Evolutionary conservation across 2,888 invertebrate species (phyloP).

Genomic region (Protula sp.): DNA sequence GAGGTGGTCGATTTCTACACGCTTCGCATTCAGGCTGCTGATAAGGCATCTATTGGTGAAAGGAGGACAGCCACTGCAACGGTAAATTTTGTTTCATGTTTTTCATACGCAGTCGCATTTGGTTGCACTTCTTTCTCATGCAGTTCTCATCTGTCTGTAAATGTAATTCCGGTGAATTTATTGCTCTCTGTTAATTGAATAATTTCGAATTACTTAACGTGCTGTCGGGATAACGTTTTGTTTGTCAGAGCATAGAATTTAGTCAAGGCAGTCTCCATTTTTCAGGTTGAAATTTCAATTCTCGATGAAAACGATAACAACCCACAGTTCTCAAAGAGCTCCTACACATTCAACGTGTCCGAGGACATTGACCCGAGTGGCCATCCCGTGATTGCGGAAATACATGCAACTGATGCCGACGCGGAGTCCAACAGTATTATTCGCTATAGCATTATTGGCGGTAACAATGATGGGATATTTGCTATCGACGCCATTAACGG

Average conservation of each 20-base stretch:
- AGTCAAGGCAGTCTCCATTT: no score
- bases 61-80: slow-evolving; percentile 77
- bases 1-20: slow-evolving; percentile 81
- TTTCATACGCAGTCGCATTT: no score
- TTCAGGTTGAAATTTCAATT: slow-evolving; percentile 90
- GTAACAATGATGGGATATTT: slow-evolving; percentile 89
- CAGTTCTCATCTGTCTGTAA: no score
- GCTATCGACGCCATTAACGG: slow-evolving; percentile 90
- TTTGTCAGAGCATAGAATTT: no score
- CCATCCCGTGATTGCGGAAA: slow-evolving; percentile 75
- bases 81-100: no score
- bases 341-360: slow-evolving; percentile 73
- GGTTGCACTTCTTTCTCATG: no score
- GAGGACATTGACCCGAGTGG: slow-evolving; percentile 83
- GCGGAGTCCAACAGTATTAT: slow-evolving; percentile 88
- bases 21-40: slow-evolving; percentile 76
- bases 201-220: no score
- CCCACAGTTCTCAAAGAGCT: slow-evolving; percentile 77
- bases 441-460: slow-evolving; percentile 89
- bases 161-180: no score
- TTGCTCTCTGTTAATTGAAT: no score
- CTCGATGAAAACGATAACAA: slow-evolving; percentile 95
- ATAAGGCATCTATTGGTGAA: slow-evolving; percentile 66
- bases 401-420: slow-evolving; percentile 86
- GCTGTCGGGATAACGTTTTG: no score